These are phyloP conservation scores for Saxidomus purpurata DNA, from an alignment of 1,140 invertebrate species.

Conservation along the genomic window DNA sequence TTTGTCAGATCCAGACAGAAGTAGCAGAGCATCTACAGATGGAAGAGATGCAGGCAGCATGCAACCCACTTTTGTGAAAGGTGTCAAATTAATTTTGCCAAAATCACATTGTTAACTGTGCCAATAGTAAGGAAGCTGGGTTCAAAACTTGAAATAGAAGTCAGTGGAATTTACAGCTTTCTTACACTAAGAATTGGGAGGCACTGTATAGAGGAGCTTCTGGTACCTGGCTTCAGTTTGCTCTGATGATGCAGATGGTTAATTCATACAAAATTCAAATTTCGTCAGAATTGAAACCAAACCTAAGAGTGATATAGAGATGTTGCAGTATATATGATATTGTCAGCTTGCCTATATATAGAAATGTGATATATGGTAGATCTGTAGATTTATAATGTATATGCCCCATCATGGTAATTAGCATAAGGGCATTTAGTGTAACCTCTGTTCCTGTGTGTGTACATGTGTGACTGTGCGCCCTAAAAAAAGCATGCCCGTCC, in stretches of 20 bases:
- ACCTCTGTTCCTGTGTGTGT: too few relatives aligned
- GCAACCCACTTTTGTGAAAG: not conserved
- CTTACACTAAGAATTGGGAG: too few relatives aligned
- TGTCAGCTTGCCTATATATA: not conserved
- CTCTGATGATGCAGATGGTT: not conserved
- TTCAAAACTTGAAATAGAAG: too few relatives aligned
- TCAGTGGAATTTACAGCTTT: too few relatives aligned
- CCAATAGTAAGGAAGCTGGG: too few relatives aligned
- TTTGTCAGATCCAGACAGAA: too few relatives aligned
- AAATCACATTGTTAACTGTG: not conserved
- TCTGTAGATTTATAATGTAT: not conserved
- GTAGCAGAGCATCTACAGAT: too few relatives aligned
- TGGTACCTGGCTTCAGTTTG: not conserved
- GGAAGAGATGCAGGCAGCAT: not conserved
- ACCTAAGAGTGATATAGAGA: not conserved
- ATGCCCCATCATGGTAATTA: not conserved
- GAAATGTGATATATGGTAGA: conserved; percentile 19
- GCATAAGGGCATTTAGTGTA: not conserved
- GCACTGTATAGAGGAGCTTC: not conserved
- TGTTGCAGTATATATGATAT: not conserved
- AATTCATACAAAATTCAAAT: not conserved
- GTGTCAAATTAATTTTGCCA: not conserved
- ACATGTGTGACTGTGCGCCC: too few relatives aligned
- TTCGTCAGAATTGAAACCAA: not conserved
- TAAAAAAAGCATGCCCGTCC: too few relatives aligned